Evolutionary conservation across 37 sponge, comb jelly and placozoan genomes (phyloP), one percentile per base, ranked within the genome.

Genomic region (Aplysina aerophoba): DNA sequence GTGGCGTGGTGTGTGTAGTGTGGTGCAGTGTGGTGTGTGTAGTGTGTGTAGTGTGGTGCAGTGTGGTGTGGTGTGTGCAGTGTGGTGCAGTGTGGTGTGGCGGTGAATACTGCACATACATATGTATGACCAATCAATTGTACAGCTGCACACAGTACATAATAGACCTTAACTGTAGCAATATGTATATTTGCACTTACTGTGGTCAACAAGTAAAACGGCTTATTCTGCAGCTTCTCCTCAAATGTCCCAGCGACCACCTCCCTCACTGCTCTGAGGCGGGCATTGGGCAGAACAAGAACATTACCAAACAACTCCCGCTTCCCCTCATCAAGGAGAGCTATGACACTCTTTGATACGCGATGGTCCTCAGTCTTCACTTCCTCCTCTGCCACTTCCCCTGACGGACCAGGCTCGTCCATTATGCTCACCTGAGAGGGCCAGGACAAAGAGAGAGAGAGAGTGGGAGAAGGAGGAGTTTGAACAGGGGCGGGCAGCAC

Each of bases 161-260:
- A n/a, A n/a, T n/a, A n/a, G n/a, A n/a, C n/a, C n/a, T n/a, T n/a
- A n/a, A n/a, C n/a, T n/a, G n/a, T n/a, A n/a, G n/a, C n/a, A n/a
- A n/a, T n/a, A n/a, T n/a, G n/a, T n/a, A n/a, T n/a, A n/a, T n/a
- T 44, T 44, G 8, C 3, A 75, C 78, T 75, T 11, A 75, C 78
- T 14, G 78, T 84, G 0, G 94, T 93, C 59, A 93, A 50, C 62
- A 96, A 82, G 81, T 93, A 96, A 61, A 93, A 96, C 55, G 94
- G 83, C 72, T 85, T 92, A 4, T 73, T 54, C 85, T 91, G 87
- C 63, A 91, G 78, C 35, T 13, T 35, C 5, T 81, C 88, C 20
- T 77, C 73, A 37, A 96, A 91, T 21, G 80, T 61, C 30, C 94
- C 94, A 22, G 33, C 21, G 60, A 96, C 73, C 30, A 73, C 80